Conservation (phyloP, 92 coral and sea anemone genomes). For the Plumapathes pennacea region DNA sequence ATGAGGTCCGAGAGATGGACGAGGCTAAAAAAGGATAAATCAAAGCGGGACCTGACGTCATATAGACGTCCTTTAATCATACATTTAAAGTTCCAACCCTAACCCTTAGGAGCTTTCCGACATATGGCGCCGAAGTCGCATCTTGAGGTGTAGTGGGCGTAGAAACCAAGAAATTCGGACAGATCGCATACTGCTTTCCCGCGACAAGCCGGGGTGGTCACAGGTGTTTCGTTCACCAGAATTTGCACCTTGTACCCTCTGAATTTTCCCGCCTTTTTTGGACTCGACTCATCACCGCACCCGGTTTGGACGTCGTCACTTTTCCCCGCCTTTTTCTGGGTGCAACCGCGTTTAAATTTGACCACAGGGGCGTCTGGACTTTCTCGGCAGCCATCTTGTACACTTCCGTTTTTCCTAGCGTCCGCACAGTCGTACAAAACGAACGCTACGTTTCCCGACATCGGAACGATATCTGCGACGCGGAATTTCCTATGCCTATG, state of each 20-base stretch:
- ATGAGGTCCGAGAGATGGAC: too few relatives aligned
- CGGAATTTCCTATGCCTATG: slow-evolving; percentile 67
- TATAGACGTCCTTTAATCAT: not conserved
- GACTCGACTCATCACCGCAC: not conserved
- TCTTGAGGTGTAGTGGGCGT: slow-evolving; percentile 33
- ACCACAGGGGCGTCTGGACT: too few relatives aligned
- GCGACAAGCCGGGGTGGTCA: slow-evolving; percentile 69
- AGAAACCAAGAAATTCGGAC: slow-evolving; percentile 39
- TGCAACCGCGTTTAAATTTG: not conserved
- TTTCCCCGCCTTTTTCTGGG: not conserved
- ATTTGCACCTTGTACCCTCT: slow-evolving; percentile 32
- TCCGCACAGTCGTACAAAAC: slow-evolving; percentile 60
- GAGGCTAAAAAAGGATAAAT: too few relatives aligned
- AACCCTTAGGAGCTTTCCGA: slow-evolving; percentile 11
- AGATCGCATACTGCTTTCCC: slow-evolving; percentile 55
- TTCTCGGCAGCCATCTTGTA: not conserved
- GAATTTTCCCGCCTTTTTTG: not conserved
- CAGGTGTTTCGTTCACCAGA: slow-evolving; percentile 75
- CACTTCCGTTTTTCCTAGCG: not conserved
- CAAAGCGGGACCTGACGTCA: not conserved
- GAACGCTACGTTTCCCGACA: slow-evolving; percentile 84
- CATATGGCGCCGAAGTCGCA: slow-evolving; percentile 73
- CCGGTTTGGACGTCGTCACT: not conserved
- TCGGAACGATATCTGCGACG: slow-evolving; percentile 62
- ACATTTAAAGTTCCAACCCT: not conserved